These are phyloP conservation scores for Acronicta leporina DNA, from an alignment of 2,888 invertebrate genomes.

Conservation along the genomic window DNA sequence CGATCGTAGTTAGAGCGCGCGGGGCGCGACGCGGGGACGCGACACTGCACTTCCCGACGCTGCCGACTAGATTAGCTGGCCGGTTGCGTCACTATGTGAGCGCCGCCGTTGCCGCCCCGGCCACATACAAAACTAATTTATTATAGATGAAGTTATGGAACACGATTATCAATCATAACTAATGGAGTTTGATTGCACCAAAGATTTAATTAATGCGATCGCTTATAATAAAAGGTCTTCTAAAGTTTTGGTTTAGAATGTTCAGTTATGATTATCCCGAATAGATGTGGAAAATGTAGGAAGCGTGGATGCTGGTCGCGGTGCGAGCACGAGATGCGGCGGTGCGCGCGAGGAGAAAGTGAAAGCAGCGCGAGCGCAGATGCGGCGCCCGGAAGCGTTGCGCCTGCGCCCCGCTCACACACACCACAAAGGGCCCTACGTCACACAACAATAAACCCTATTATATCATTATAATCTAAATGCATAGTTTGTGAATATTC, in stretches of 20 bases:
- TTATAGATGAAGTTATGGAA: slow-evolving; percentile 59
- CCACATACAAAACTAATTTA: slow-evolving; percentile 73
- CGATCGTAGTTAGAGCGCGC: slow-evolving; percentile 81
- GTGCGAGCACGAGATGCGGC: slow-evolving; percentile 76
- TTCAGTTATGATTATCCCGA: slow-evolving; percentile 69
- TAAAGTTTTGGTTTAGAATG: slow-evolving; percentile 33
- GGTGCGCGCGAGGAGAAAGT: slow-evolving; percentile 83
- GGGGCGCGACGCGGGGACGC: slow-evolving; percentile 86
- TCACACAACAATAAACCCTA: slow-evolving; percentile 56
- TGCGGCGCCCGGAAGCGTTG: slow-evolving; percentile 84
- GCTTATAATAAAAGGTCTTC: slow-evolving; percentile 28
- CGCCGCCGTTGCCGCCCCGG: slow-evolving; percentile 68
- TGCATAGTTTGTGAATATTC: slow-evolving; percentile 3
- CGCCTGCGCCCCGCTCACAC: slow-evolving; percentile 68
- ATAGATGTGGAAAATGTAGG: slow-evolving; percentile 77
- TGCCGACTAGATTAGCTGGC: slow-evolving; percentile 89
- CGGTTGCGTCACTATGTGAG: slow-evolving; percentile 86
- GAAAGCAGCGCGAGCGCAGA: slow-evolving; percentile 86
- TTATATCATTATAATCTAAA: slow-evolving; percentile 36
- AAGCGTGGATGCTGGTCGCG: slow-evolving; percentile 72
- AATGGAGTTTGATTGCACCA: slow-evolving; percentile 31
- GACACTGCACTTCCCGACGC: slow-evolving; percentile 89
- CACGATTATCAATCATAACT: slow-evolving; percentile 19
- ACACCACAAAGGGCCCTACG: slow-evolving; percentile 77
- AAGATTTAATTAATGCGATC: slow-evolving; percentile 30